Percentiles rank a stretch among this genome's conserved stretches.
These are phyloP conservation scores for Proteles cristata DNA, from an alignment of 2,113 vertebrate genomes.

Conservation along the genomic window DNA sequence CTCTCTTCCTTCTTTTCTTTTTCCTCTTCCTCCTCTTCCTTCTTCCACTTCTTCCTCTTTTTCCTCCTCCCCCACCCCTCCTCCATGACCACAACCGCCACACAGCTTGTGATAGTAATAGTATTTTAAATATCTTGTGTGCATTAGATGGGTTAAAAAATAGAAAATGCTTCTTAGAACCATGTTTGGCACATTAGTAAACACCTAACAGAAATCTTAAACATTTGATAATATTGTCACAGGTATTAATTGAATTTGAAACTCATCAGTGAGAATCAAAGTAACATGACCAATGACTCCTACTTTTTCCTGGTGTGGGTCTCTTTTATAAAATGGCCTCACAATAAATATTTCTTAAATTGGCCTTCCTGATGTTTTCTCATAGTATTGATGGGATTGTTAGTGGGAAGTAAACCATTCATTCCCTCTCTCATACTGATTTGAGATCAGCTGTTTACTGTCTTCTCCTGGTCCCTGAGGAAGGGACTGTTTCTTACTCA, in stretches of 20 bases:
- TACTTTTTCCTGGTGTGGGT: not conserved
- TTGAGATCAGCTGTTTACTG: not conserved
- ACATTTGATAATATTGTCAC: not conserved
- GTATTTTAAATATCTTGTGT: conserved; percentile 23
- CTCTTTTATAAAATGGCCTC: not conserved
- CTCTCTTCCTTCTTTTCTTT: no score
- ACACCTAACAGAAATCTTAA: not conserved
- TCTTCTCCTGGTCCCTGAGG: not conserved
- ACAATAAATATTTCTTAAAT: not conserved
- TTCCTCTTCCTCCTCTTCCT: no score
- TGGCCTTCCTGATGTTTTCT: not conserved
- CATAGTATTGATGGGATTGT: not conserved
- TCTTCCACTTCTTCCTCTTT: no score
- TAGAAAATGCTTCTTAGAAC: conserved; percentile 26
- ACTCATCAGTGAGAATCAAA: not conserved
- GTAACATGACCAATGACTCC: not conserved
- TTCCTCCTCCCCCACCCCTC: no score
- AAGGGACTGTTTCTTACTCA: not conserved
- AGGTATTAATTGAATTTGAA: not conserved
- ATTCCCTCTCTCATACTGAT: not conserved
- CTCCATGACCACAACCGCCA: no score
- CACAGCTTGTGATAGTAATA: not conserved
- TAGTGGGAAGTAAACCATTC: not conserved
- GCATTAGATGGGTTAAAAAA: not conserved
- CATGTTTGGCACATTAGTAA: not conserved